Base-by-base conservation (phyloP, 1,140 invertebrate species). In the Battus philenor region DNA sequence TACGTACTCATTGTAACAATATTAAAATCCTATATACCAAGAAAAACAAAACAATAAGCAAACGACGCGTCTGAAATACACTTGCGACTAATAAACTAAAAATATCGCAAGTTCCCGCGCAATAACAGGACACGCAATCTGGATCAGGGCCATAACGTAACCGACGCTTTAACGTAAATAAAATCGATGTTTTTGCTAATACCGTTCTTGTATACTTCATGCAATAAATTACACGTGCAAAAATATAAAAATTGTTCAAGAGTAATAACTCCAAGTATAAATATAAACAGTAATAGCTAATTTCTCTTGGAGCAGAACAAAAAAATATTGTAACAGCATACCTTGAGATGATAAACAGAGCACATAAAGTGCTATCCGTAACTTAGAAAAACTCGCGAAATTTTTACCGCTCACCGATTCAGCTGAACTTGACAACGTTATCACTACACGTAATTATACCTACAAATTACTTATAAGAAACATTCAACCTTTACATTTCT, bases 391-490 rank as follows among this genome's bases (percentile, higher is more conserved):
- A 76, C 66, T 77, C 59, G 74, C 59, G 64, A 77, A 75, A 76
- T 77, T 79, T 75, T 84, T 82, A 82, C 81, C 78, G 76, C 78
- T 85, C 77, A 59, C 67, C 59, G 60, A 55, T 69, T 64, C 81
- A 85, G 81, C 81, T 85, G 81, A 82, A 73, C 78, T 80, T 77
- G 77, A 81, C 70, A 72, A 75, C 62, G 68, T 75, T 84, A 84
- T 74, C 77, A 84, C 73, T 70, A 66, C 56, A 66, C 63, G 44
- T 50, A 44, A 39, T 17, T 27, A 29, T 16, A 29, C 38, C 38
- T 41, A 41, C 38, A 8, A 29, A 10, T 41, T 9, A 41, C 18
- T 13, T 27, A 7, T 27, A 15, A 36, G 10, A 38, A 22, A 20
- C 38, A 16, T 27, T 29, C 8, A 17, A 41, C 24, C 17, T 41